Evolutionary conservation across 2,797 vertebrate genomes (phyloP), one percentile per base, ranked within the genome.

Genomic region (Apogon hyalosoma): DNA sequence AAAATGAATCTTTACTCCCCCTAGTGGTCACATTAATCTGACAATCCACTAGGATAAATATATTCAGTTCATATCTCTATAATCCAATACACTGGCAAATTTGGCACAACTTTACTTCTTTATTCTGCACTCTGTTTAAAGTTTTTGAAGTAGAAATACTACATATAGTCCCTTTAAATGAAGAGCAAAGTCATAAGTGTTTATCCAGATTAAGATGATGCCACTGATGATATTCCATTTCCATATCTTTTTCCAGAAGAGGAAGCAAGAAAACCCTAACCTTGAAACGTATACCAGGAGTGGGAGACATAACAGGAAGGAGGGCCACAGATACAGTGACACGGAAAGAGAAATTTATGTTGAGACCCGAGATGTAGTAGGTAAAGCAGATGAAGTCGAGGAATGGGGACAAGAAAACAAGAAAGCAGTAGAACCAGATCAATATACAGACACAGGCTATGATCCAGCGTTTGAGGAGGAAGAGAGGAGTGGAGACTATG

Each of bases 401-500:
- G 68, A 66, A 4, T 56, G 63, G 74, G 78, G 49, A 16, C 11
- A 15, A 11, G 57, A 73, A 38, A 40, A 65, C 19, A 43, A 79
- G 15, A 56, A 50, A 19, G 69, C 9, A n/a, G 39, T 31, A 18
- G 48, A 68, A 3, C 41, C 40, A 1, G 39, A 67, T 43, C 55
- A 40, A 21, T 15, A 45, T 16, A 31, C 12, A 65, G 78, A 83
- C 36, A 51, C 57, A 11, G 14, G 49, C 16, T 66, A 55, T 5
- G 82, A 80, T 58, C 55, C 41, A 1, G 47, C 54, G 6, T 73
- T 75, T 16, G 83, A 54, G 9, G 84, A 87, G 19, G 82, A 86
- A 21, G 91, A 87, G 65, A 78, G 59, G 56, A 93, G 92, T 7
- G 92, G 92, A 21, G 88, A 91, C 71, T 69, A 82, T 0, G 77